Evolutionary conservation across 2,797 vertebrate species (phyloP).

Genomic region (Lagodon rhomboides): DNA sequence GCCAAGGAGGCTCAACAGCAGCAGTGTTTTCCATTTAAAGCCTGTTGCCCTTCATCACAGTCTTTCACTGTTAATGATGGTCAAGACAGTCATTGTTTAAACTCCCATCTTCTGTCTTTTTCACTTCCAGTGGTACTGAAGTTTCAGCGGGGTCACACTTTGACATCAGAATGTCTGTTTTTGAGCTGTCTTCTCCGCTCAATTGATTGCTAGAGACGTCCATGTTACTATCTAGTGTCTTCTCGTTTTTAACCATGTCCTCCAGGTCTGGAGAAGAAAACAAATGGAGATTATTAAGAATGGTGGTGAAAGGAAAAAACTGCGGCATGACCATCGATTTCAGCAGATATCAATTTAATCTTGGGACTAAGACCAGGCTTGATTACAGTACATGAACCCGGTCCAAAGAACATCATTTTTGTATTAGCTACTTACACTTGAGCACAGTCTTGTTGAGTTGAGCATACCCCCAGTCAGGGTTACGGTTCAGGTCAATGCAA

Average conservation of each 20-base stretch:
- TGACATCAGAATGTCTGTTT: conserved; percentile 12
- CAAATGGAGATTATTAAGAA: neutral
- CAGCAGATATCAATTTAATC: neutral
- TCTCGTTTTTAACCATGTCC: conserved; percentile 53
- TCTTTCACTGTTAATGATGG: neutral
- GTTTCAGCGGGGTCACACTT: neutral
- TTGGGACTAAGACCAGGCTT: neutral
- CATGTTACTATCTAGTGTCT: neutral
- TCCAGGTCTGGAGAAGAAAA: conserved; percentile 72
- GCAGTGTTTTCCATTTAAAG: neutral
- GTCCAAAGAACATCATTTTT: neutral
- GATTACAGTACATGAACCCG: neutral
- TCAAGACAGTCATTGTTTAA: neutral
- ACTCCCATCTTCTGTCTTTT: neutral
- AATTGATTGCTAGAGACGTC: conserved; percentile 12
- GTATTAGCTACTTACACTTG: conserved; percentile 85
- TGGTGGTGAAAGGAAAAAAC: too few species aligned
- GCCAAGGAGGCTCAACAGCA: neutral
- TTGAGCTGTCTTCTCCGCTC: neutral
- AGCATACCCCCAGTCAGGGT: conserved; percentile 79
- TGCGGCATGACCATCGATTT: neutral
- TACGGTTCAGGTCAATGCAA: conserved; percentile 81
- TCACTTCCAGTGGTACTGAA: neutral
- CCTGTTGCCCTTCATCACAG: neutral
- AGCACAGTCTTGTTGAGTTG: conserved; percentile 83